Evolutionary conservation across 2,113 vertebrate species (phyloP), one percentile per base, ranked within the genome.

Genomic region (Melanocharis versteri): DNA sequence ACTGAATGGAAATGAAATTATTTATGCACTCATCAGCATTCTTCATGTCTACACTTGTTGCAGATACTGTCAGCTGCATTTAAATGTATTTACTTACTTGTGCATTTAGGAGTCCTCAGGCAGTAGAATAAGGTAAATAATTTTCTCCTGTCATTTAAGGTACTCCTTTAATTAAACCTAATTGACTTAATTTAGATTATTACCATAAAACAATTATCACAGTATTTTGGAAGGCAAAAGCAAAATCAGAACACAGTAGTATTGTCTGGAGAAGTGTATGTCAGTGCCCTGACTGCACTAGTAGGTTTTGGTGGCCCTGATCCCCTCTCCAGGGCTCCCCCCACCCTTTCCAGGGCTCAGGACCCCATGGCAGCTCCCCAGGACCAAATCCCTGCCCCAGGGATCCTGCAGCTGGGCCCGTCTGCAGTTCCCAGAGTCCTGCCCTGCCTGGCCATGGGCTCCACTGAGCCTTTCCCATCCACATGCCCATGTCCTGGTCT

Each of bases 131-230:
- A 86, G 69, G 77, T 86, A 96, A 96, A 97, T 97, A 93, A 66
- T 94, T 86, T 84, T 94, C 66, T 90, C 70, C 72, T 97, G 87
- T 66, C 81, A 89, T 68, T 96, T 94, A 96, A 90, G 83, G 71
- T 93, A 95, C 91, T 97, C 40, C 50, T 75, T 83, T 97, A 97
- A 98, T 97, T 90, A 92, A 97, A 40, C 33, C 75, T 97, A 98
- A 97, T 93, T 97, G 86, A 87, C 53, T 82, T 77, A 53, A 88
- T 88, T 87, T 92, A 86, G 85, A 83, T 84, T 86, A 82, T 94
- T 96, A 69, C 48, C 57, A 76, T 94, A 77, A 96, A 93, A 89
- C 47, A 1, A 95, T 97, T 96, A 91, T 87, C 90, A 75, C 54
- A 13, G 12, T 61, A 85, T 94, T 96, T 84, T 94, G 22, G 31